Evolutionary conservation across 2,888 invertebrate species (phyloP).

Genomic region (Escarpia spicata): DNA sequence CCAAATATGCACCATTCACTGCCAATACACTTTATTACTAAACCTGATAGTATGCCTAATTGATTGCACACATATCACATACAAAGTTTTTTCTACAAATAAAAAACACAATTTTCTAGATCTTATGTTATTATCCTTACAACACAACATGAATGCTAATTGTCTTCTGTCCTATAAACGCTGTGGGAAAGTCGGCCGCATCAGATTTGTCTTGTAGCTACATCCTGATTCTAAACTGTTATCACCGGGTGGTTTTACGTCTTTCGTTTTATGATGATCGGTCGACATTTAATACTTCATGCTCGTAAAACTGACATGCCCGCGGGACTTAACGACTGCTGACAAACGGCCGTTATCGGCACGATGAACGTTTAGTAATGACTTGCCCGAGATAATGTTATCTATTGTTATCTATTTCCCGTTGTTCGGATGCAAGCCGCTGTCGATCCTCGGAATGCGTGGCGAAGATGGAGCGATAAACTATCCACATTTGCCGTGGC

Average conservation of each 20-base stretch:
- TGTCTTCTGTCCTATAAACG: no score
- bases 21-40: no score
- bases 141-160: no score
- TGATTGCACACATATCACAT: no score
- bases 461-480: background rate
- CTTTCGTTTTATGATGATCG: constrained; percentile 11
- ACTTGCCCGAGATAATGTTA: background rate
- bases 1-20: no score
- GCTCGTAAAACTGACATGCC: background rate
- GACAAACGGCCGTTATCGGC: background rate
- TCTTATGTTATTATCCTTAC: no score
- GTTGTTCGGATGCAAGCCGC: background rate
- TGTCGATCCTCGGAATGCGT: background rate
- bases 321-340: background rate
- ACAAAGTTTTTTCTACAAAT: no score
- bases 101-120: no score
- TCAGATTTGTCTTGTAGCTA: background rate
- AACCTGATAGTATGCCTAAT: no score
- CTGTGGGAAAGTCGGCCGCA: background rate
- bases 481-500: background rate
- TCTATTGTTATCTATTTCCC: background rate
- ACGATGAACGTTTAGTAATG: constrained; percentile 5
- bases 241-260: background rate
- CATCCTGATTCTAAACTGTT: background rate
- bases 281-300: background rate